Conservation (phyloP, 2,113 vertebrate genomes). For the Passer montanus region DNA sequence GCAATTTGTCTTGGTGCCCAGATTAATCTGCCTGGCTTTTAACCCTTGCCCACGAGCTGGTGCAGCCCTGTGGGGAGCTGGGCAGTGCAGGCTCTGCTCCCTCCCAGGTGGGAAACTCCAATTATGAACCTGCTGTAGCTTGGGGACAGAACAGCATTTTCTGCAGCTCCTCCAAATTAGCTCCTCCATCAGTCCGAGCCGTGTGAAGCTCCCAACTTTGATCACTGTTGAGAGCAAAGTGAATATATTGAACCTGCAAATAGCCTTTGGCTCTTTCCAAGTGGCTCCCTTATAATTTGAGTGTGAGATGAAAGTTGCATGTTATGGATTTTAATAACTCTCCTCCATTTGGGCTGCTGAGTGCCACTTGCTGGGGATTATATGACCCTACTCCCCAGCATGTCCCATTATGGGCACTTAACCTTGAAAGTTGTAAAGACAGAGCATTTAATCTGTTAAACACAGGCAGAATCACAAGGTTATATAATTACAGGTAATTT, state of each 20-base stretch:
- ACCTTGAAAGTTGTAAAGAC: constrained; percentile 60
- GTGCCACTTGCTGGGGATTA: constrained; percentile 28
- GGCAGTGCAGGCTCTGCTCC: not conserved
- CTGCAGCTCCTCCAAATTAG: constrained; percentile 45
- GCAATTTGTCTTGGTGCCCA: not conserved
- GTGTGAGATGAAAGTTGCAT: constrained; percentile 52
- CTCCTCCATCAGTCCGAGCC: not conserved
- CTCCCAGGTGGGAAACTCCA: not conserved
- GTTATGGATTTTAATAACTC: constrained; percentile 62
- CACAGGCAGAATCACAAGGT: constrained; percentile 61
- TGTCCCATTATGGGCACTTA: constrained; percentile 55
- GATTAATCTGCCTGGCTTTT: constrained; percentile 6
- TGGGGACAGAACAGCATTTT: not conserved
- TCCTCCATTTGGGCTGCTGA: constrained; percentile 9
- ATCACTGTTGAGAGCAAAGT: constrained; percentile 50
- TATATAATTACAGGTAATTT: constrained; percentile 67
- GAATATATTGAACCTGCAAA: constrained; percentile 63
- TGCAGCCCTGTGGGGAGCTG: not conserved
- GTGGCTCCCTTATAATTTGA: constrained; percentile 54
- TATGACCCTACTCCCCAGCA: constrained; percentile 42
- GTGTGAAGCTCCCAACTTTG: constrained; percentile 41
- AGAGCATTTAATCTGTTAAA: constrained; percentile 74
- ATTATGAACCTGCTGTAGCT: not conserved
- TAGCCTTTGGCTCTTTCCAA: constrained; percentile 52
- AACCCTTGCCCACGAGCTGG: not conserved